A percentile compares a stretch with the other conserved stretches of the same genome.
Conservation (phyloP, 2,113 vertebrate genomes). For the Nicator chloris region DNA sequence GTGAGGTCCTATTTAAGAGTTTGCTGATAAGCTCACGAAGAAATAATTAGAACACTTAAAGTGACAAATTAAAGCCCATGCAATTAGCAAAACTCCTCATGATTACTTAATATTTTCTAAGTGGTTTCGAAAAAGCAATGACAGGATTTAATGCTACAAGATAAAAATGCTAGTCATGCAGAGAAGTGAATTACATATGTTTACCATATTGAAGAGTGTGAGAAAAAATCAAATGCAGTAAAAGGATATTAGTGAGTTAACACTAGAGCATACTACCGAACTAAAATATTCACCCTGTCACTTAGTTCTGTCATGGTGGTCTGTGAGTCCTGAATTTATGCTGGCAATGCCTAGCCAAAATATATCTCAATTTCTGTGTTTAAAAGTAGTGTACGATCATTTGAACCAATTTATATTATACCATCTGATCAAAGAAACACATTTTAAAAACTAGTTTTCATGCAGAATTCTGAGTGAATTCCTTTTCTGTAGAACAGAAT, state of each 20-base stretch:
- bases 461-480: neutral
- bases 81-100: conserved; percentile 65
- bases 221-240: conserved; percentile 34
- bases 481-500: neutral
- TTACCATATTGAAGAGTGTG: conserved; percentile 60
- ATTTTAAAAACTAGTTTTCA: neutral
- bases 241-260: conserved; percentile 33
- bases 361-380: neutral
- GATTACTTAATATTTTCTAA: conserved; percentile 66
- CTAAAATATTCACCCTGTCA: neutral
- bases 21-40: conserved; percentile 57
- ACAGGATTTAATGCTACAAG: conserved; percentile 42
- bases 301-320: neutral
- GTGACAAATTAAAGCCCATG: conserved; percentile 56
- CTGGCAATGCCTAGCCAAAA: neutral
- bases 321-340: neutral
- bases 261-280: neutral
- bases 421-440: neutral
- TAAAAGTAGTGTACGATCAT: neutral
- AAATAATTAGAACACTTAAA: conserved; percentile 69
- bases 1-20: conserved; percentile 40
- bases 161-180: conserved; percentile 46
- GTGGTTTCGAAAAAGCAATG: conserved; percentile 54
- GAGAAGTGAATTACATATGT: conserved; percentile 59
- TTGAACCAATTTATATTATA: neutral